Evolutionary conservation across 2,888 invertebrate genomes (phyloP).

Genomic region (Clusia tigrina): DNA sequence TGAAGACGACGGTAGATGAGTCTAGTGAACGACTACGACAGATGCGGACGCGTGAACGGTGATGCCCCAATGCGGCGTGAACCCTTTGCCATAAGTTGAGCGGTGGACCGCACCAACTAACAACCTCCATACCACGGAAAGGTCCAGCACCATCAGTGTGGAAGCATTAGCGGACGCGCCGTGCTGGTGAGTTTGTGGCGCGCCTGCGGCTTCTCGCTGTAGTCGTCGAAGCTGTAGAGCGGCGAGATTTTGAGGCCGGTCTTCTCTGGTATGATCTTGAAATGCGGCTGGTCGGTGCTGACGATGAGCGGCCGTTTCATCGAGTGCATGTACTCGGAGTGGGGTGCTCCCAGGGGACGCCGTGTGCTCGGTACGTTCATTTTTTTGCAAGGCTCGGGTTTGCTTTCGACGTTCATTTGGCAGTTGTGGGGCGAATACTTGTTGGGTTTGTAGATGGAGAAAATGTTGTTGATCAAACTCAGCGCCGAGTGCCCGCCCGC

Average conservation of each 20-base stretch:
- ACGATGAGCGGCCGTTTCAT: constrained; percentile 68
- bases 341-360: constrained; percentile 58
- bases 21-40: constrained; percentile 29
- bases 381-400: constrained; percentile 64
- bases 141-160: constrained; percentile 65
- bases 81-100: constrained; percentile 28
- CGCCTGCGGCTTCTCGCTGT: constrained; percentile 51
- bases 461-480: constrained; percentile 64
- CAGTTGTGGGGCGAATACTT: constrained; percentile 64
- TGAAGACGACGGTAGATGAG: constrained; percentile 32
- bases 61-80: constrained; percentile 5
- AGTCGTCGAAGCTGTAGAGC: constrained; percentile 58
- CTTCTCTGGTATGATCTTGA: constrained; percentile 67
- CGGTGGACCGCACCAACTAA: constrained; percentile 45
- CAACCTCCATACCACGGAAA: constrained; percentile 64
- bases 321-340: constrained; percentile 62
- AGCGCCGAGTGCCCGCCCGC: constrained; percentile 60
- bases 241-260: constrained; percentile 69
- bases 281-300: constrained; percentile 65
- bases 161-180: constrained; percentile 63
- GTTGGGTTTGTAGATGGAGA: constrained; percentile 65
- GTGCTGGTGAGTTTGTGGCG: constrained; percentile 64
- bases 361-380: constrained; percentile 64
- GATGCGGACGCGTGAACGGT: not conserved
- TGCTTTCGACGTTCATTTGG: constrained; percentile 59